Base-by-base conservation (phyloP, 1,140 invertebrate species). In the Pollicipes pollicipes region DNA sequence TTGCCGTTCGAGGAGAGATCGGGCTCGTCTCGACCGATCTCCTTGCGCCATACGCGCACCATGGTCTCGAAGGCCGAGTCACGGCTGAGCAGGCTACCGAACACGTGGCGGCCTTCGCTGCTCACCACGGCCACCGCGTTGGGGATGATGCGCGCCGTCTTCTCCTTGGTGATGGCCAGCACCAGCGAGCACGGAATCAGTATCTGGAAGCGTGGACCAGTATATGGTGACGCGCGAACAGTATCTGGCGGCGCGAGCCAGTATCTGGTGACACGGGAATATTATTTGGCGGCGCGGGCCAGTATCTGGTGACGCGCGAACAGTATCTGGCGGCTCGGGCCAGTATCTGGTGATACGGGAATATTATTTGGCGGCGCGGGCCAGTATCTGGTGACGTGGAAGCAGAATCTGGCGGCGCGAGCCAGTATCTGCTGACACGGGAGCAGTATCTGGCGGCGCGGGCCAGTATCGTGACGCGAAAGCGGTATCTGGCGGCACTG, bases 121-220 rank as follows among this genome's bases (percentile, higher is more conserved):
- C 90, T 91, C 37, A 86, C 85, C 28, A 96, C 85, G 28, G 91
- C 91, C 67, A 96, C 89, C 30, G 92, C 92, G 81, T 95, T 95
- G 35, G 92, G 92, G 74, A 84, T 83, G 70, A 96, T 90, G 73
- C 88, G 85, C 3, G 91, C 92, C 72, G 90, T 93, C 37, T 72
- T 70, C 80, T 95, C 91, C 77, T 93, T 91, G 31, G 88, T 92
- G 71, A 96, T 90, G 76, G 88, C 87, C 58, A 88, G 83, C 30
- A 96, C 90, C 68, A 88, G 87, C 35, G 83, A 82, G 71, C 90
- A 87, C 28, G 91, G 90, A 78, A 93, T 91, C 73, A 93, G 80
- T 71, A 92, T 79, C 87, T 90, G 79, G 16, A 35, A 35, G 4
- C 4, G 16, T 35, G 32, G 4, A 35, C 4, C 16, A 16, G 32